These are phyloP conservation scores for Oeneis ivallda DNA, from an alignment of 2,888 invertebrate genomes.

Conservation along the genomic window DNA sequence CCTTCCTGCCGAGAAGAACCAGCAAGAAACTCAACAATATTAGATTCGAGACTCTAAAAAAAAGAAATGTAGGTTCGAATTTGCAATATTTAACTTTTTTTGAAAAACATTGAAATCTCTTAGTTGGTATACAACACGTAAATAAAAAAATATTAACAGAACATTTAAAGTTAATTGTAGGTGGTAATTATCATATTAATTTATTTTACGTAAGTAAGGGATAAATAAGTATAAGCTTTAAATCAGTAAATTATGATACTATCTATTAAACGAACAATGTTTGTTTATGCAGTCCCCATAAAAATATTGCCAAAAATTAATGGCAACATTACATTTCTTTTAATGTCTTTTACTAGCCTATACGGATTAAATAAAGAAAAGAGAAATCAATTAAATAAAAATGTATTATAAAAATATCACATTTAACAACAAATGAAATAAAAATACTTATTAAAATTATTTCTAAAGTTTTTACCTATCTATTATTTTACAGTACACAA, in stretches of 20 bases:
- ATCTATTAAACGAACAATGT: neutral
- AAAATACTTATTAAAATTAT: neutral
- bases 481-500: neutral
- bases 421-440: neutral
- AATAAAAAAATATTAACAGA: no score
- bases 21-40: no score
- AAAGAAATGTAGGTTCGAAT: no score
- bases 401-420: neutral
- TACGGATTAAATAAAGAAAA: neutral
- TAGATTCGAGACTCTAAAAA: no score
- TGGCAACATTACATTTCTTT: neutral
- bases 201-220: no score
- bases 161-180: no score
- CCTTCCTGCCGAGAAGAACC: no score
- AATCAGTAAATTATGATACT: neutral
- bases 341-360: neutral
- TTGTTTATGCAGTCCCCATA: slow-evolving; percentile 1
- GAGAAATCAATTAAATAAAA: neutral
- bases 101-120: no score
- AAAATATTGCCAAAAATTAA: neutral
- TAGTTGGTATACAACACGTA: no score
- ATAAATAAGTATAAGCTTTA: no score
- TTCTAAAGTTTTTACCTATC: neutral
- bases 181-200: no score
- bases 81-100: no score